phyloP scores from a whole-genome alignment of 2,113 vertebrate species.

The Lophochroa leadbeateri region DNA sequence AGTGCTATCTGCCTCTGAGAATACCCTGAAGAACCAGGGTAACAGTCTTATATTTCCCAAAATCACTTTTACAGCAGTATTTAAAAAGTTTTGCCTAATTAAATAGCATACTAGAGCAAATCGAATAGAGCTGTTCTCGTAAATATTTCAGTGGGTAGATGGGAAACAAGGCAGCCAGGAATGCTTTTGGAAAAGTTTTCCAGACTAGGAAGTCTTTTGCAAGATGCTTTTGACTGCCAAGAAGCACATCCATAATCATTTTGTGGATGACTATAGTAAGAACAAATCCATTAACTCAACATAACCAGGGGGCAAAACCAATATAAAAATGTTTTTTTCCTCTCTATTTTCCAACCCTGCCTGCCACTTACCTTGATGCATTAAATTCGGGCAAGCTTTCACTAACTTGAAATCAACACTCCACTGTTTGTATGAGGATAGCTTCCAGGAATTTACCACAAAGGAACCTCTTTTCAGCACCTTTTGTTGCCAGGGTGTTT shows the following conservation, averaged over 20 bases:
- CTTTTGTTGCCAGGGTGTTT: not conserved
- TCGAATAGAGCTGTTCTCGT: slow-evolving; percentile 14
- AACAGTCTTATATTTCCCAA: not conserved
- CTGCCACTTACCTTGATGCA: not conserved
- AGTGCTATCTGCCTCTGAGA: not conserved
- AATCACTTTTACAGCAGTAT: not conserved
- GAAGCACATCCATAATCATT: not conserved
- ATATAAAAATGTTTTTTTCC: not conserved
- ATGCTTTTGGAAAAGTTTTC: not conserved
- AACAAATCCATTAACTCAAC: not conserved
- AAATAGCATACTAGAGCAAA: slow-evolving; percentile 27
- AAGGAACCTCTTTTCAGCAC: not conserved
- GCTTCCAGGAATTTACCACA: not conserved
- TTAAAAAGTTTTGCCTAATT: slow-evolving; percentile 53
- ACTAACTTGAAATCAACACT: not conserved
- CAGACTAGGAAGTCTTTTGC: slow-evolving; percentile 11
- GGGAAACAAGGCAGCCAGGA: not conserved
- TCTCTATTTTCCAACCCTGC: not conserved
- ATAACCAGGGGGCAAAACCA: not conserved
- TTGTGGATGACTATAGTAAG: not conserved
- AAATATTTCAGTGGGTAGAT: slow-evolving; percentile 6
- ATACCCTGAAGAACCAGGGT: not conserved
- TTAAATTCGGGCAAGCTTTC: not conserved
- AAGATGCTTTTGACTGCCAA: slow-evolving; percentile 46
- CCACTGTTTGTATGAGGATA: not conserved